Percentiles rank a stretch among this genome's conserved stretches.
Conservation (phyloP, 2,113 vertebrate species). For the Hirundichthys speculiger region DNA sequence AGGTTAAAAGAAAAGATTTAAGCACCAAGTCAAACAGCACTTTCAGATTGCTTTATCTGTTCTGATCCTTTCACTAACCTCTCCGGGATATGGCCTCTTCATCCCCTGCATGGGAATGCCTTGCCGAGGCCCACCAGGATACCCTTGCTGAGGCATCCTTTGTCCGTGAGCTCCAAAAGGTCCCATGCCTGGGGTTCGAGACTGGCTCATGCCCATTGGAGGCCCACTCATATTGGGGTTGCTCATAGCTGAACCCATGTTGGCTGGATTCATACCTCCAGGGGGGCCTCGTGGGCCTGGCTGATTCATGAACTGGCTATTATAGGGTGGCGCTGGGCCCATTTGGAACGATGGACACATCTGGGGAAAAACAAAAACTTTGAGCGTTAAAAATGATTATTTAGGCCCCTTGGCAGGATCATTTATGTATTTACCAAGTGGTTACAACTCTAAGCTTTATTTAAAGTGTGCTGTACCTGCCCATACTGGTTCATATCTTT, state of each 20-base stretch:
- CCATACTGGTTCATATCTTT: slow-evolving; percentile 99
- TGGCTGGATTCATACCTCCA: slow-evolving; percentile 93
- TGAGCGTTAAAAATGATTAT: not conserved
- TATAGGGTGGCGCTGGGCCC: slow-evolving; percentile 96
- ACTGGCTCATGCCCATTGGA: slow-evolving; percentile 96
- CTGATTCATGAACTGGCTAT: slow-evolving; percentile 98
- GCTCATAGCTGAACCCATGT: slow-evolving; percentile 91
- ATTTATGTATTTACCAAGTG: not conserved
- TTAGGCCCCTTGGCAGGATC: not conserved
- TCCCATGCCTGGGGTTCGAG: slow-evolving; percentile 92
- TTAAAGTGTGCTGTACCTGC: slow-evolving; percentile 87
- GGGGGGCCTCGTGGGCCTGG: slow-evolving; percentile 92
- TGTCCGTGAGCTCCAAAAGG: slow-evolving; percentile 92
- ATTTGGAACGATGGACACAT: slow-evolving; percentile 99
- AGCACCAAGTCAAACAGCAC: not conserved
- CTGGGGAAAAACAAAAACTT: slow-evolving; percentile 80
- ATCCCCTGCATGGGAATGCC: slow-evolving; percentile 94
- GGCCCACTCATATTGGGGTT: slow-evolving; percentile 94
- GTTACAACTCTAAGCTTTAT: slow-evolving; percentile 9
- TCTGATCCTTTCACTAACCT: slow-evolving; percentile 80
- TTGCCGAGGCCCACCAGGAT: slow-evolving; percentile 90
- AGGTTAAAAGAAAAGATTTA: slow-evolving; percentile 6
- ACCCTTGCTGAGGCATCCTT: slow-evolving; percentile 96
- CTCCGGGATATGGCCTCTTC: slow-evolving; percentile 96
- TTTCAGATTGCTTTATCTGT: not conserved